Percentiles rank a stretch among this genome's conserved stretches.
Evolutionary conservation across 2,797 vertebrate species (phyloP).

Genomic region (Tokudaia muenninki): DNA sequence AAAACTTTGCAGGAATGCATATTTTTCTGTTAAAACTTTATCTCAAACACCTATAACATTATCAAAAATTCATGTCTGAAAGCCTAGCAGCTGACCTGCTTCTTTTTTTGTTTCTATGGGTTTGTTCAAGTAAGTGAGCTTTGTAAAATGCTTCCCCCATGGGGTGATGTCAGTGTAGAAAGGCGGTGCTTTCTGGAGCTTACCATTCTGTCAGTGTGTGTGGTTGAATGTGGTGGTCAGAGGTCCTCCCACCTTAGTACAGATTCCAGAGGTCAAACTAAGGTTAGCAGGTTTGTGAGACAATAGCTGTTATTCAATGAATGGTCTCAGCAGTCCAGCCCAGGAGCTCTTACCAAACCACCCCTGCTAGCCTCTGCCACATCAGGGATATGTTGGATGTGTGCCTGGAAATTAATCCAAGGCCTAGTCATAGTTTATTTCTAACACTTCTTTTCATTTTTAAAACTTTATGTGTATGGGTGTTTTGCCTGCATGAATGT

Average conservation of each 20-base stretch:
- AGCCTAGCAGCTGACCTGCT: not conserved
- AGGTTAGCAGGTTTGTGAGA: not conserved
- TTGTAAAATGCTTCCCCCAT: not conserved
- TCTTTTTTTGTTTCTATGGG: no score
- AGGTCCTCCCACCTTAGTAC: not conserved
- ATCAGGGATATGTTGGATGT: not conserved
- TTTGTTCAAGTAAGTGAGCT: not conserved
- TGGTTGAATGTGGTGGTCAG: not conserved
- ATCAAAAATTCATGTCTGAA: not conserved
- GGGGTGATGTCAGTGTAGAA: not conserved
- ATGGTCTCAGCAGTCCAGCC: not conserved
- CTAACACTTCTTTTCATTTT: not conserved
- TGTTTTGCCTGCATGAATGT: not conserved
- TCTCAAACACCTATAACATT: not conserved
- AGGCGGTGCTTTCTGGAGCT: not conserved
- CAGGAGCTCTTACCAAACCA: not conserved
- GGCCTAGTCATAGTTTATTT: not conserved
- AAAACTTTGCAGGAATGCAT: not conserved
- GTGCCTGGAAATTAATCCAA: conserved; percentile 4
- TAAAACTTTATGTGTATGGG: not conserved
- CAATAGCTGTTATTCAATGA: not conserved
- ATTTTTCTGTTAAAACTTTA: not conserved
- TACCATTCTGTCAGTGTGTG: not conserved
- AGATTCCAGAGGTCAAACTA: not conserved
- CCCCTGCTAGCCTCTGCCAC: not conserved